These are phyloP conservation scores for Melinopterus prodromus DNA, from an alignment of 2,888 invertebrate genomes.

Conservation along the genomic window DNA sequence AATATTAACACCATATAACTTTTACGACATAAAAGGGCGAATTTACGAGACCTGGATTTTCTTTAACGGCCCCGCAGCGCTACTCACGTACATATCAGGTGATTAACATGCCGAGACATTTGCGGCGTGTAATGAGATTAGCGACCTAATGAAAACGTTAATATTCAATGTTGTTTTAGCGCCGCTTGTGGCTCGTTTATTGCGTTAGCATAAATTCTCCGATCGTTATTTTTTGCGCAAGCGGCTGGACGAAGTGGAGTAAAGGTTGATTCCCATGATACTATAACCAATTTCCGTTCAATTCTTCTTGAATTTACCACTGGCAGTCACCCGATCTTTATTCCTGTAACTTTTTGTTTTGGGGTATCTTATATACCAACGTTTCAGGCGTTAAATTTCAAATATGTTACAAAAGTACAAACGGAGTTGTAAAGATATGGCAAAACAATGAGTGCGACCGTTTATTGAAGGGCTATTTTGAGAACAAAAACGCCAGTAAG, in stretches of 20 bases:
- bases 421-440: too few species aligned
- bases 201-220: neutral
- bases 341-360: too few species aligned
- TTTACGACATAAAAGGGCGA: neutral
- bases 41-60: conserved; percentile 4
- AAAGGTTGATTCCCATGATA: neutral
- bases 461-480: too few species aligned
- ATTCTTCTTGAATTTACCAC: too few species aligned
- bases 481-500: too few species aligned
- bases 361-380: too few species aligned
- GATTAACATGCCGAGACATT: neutral
- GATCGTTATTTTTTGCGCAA: neutral
- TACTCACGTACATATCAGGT: neutral
- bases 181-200: neutral
- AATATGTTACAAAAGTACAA: too few species aligned
- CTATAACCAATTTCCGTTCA: too few species aligned
- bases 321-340: too few species aligned
- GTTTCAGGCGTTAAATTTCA: too few species aligned
- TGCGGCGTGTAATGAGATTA: neutral
- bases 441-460: too few species aligned
- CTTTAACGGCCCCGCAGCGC: neutral
- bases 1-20: neutral
- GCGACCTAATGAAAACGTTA: neutral
- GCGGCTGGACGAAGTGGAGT: neutral
- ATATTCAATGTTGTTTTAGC: neutral